phyloP scores from a whole-genome alignment of 2,888 invertebrate species.

The Gastrophysa polygoni region DNA sequence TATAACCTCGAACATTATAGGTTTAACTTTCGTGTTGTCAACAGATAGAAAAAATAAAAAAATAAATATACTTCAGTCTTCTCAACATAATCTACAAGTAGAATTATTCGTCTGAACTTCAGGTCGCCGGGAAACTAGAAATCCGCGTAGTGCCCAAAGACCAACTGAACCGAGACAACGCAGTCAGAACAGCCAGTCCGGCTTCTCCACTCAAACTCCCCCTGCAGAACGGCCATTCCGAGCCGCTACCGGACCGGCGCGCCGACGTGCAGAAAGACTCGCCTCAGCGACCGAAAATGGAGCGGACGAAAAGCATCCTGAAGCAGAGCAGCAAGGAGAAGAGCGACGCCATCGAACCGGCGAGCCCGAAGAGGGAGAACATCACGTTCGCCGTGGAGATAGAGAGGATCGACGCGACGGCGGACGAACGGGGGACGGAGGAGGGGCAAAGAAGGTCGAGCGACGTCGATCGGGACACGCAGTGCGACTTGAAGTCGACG shows the following conservation, averaged over 20 bases:
- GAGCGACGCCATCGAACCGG: constrained; percentile 41
- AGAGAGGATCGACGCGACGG: constrained; percentile 20
- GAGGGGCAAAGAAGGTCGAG: background rate
- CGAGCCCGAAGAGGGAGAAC: constrained; percentile 53
- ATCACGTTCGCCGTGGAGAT: constrained; percentile 50
- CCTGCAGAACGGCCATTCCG: constrained; percentile 30
- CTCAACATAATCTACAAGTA: no score
- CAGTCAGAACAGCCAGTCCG: constrained; percentile 32
- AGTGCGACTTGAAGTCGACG: constrained; percentile 18
- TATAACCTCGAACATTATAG: no score
- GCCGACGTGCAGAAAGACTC: constrained; percentile 27
- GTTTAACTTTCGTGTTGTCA: no score
- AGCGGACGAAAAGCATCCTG: constrained; percentile 55
- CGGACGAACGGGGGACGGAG: background rate
- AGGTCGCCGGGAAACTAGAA: constrained; percentile 80
- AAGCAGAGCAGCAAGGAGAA: constrained; percentile 56
- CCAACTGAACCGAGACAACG: constrained; percentile 32
- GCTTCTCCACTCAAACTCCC: constrained; percentile 25
- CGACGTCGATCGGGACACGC: constrained; percentile 26
- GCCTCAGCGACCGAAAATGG: constrained; percentile 44
- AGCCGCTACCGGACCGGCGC: background rate
- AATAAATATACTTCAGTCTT: no score
- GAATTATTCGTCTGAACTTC: no score
- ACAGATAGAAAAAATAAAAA: no score
- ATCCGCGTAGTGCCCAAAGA: constrained; percentile 73